Evolutionary conservation across 2,888 invertebrate species (phyloP).

Genomic region (Volucella zonaria): DNA sequence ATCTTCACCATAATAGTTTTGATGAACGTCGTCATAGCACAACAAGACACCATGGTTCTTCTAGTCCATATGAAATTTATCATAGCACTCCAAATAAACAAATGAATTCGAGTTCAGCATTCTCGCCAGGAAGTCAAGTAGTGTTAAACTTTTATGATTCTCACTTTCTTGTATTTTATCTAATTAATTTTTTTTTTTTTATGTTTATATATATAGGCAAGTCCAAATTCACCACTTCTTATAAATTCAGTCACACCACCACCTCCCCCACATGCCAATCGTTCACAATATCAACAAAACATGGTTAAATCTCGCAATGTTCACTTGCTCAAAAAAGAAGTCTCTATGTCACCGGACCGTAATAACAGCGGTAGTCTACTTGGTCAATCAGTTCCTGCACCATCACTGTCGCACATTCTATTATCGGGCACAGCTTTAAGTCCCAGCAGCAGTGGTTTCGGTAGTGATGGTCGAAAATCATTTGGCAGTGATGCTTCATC

Average conservation of each 20-base stretch:
- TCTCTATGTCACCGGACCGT: conserved; percentile 84
- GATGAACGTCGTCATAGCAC: conserved; percentile 74
- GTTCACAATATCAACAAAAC: conserved; percentile 79
- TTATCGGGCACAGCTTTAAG: conserved; percentile 81
- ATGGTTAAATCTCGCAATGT: conserved; percentile 80
- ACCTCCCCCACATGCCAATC: conserved; percentile 80
- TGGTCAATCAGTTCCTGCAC: conserved; percentile 87
- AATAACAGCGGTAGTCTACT: conserved; percentile 81
- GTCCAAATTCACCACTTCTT: conserved; percentile 84
- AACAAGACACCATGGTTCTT: conserved; percentile 78
- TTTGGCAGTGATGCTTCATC: conserved; percentile 82
- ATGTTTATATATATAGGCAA: conserved; percentile 76
- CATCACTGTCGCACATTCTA: conserved; percentile 83
- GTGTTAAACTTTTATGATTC: conserved; percentile 83
- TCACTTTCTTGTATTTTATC: conserved; percentile 81
- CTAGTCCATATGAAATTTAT: conserved; percentile 82
- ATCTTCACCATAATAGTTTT: conserved; percentile 75
- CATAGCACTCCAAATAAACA: conserved; percentile 82
- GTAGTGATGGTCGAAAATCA: conserved; percentile 79
- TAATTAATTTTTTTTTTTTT: neutral
- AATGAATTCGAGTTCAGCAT: conserved; percentile 82
- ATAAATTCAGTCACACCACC: conserved; percentile 82
- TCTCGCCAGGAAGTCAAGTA: conserved; percentile 87
- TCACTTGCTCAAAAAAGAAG: conserved; percentile 86
- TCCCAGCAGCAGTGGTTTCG: conserved; percentile 81